Evolutionary conservation across 2,113 vertebrate species (phyloP).

Genomic region (Maccullochella peelii): DNA sequence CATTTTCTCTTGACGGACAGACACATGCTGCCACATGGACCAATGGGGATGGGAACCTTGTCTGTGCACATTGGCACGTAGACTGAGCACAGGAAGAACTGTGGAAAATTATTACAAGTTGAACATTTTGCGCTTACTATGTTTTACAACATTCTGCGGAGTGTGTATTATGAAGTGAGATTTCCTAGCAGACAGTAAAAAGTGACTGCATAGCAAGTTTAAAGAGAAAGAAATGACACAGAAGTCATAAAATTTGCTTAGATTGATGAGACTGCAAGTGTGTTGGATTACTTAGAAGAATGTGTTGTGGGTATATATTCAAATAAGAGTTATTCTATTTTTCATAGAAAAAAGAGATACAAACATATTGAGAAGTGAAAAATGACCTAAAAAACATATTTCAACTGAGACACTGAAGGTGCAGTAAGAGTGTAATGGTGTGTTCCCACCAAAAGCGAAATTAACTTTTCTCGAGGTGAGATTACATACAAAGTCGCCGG

Average conservation of each 20-base stretch:
- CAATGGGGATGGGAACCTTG: conserved; percentile 98
- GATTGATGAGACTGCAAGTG: neutral
- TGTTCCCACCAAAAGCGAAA: too few species aligned
- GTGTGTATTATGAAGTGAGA: neutral
- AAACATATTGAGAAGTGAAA: neutral
- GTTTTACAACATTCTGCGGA: neutral
- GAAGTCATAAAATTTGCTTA: neutral
- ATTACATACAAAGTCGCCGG: too few species aligned
- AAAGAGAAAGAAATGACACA: neutral
- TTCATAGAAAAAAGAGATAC: neutral
- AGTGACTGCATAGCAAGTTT: neutral
- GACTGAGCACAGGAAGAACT: conserved; percentile 99
- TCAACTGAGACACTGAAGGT: neutral
- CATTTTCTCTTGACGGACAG: conserved; percentile 95
- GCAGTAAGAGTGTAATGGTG: neutral
- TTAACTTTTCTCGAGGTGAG: too few species aligned
- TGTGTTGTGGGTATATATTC: neutral
- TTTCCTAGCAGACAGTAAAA: neutral
- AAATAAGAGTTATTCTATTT: neutral
- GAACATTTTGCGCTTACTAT: neutral
- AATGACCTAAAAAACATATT: neutral
- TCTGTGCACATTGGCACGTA: conserved; percentile 99
- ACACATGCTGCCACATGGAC: conserved; percentile 98
- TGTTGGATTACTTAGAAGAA: neutral
- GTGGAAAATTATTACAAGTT: neutral